Base-by-base conservation (phyloP, 35 echinoderm and acorn worm species). In the Amphiura filiformis region DNA sequence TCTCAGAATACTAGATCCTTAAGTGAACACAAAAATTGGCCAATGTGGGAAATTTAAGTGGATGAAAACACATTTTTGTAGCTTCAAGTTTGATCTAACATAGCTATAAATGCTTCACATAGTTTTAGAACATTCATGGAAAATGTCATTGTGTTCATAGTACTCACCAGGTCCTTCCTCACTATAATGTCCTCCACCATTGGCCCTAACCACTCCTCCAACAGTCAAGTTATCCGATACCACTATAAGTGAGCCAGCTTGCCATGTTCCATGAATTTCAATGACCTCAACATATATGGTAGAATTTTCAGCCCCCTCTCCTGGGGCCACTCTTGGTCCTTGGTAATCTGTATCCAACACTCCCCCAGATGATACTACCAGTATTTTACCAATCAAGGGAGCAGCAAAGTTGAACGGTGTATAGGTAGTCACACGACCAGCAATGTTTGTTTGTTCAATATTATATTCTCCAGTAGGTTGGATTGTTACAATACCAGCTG, bases 141-240 rank as follows among this genome's bases (percentile, higher is more conserved):
- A n/a, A n/a, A n/a, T n/a, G n/a, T n/a, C n/a, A n/a, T n/a, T n/a
- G n/a, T n/a, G n/a, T n/a, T n/a, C n/a, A n/a, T n/a, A n/a, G n/a
- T n/a, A n/a, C n/a, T n/a, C 41, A 47, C 94, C 94, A 83, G 91
- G 87, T 32, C 91, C 94, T 65, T 70, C 37, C 41, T 93, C 91
- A 13, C 77, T 78, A 26, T 31, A 35, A 89, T 93, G 57, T 49
- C 94, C 94, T 35, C 94, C 94, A 41, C 75, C 78, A 76, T 32
- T 76, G 23, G 93, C 91, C 36, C 18, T 87, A 0, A 90, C n/a
- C 13, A 80, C 75, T 22, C 82, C 57, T 31, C 56, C 39, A 22
- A 38, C 39, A 1, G 80, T 37, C 34, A 65, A 84, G 32, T 34
- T 84, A 22, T 77, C 42, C 31, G 76, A 81, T 17, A n/a, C 42